phyloP scores from a whole-genome alignment of 2,797 vertebrate species.

The Esox lucius region DNA sequence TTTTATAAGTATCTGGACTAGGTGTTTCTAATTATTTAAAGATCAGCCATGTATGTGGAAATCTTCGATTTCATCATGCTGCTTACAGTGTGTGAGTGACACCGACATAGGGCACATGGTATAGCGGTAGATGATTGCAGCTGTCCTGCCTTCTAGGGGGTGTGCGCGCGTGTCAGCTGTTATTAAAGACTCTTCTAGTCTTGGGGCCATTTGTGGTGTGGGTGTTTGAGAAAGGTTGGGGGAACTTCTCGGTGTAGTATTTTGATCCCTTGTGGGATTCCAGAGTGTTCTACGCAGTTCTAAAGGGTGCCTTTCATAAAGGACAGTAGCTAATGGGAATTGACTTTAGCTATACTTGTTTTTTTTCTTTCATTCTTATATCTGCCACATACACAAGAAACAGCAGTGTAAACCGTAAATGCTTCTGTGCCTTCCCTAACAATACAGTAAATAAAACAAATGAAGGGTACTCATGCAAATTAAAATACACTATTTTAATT shows the following conservation, averaged over 20 bases:
- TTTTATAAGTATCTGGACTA: not conserved
- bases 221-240: not conserved
- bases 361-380: too few relatives aligned
- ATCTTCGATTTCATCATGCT: not conserved
- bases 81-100: not conserved
- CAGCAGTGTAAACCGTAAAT: not conserved
- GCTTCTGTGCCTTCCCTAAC: not conserved
- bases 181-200: not conserved
- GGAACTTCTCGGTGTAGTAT: not conserved
- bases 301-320: too few relatives aligned
- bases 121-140: not conserved
- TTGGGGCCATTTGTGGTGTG: not conserved
- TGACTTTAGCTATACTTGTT: too few relatives aligned
- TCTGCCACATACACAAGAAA: too few relatives aligned
- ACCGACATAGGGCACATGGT: not conserved
- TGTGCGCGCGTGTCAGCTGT: not conserved
- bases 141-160: not conserved
- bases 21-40: not conserved
- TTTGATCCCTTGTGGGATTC: not conserved
- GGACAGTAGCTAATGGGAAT: too few relatives aligned
- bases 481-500: too few relatives aligned
- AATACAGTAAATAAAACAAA: too few relatives aligned
- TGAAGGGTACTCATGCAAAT: too few relatives aligned
- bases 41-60: not conserved
- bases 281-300: too few relatives aligned